Base-by-base conservation (phyloP, 2,797 vertebrate genomes). In the Tenualosa thibaudeaui region DNA sequence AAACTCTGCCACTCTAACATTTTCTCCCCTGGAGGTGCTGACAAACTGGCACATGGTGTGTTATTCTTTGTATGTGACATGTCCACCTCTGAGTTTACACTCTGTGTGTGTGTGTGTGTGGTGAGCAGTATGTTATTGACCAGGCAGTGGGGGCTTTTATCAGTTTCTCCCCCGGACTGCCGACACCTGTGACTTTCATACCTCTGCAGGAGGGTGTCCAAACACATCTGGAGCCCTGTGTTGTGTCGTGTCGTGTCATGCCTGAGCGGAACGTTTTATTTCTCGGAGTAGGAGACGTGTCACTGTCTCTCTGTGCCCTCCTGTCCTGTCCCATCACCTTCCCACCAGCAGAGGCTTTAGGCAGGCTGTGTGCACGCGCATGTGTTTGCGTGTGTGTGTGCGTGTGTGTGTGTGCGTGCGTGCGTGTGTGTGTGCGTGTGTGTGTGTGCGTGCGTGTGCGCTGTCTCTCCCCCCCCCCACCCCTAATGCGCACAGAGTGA, bases 61-160 rank as follows among this genome's bases (percentile, higher is more conserved):
- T 84, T 81, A 15, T 82, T 87, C 60, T 84, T 60, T 78, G 83
- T 84, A 53, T 65, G 83, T 24, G 10, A 1, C 24, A n/a, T 10
- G 62, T 65, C 62, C 24, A 65, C 9, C 24, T 26, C 24, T 46
- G 46, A 46, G 46, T 4, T 46, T 46, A 46, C 46, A 46, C 7
- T 46, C 46, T 3, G 58, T 51, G 50, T 51, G 50, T 51, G 50
- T 51, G 50, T 53, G 46, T n/a, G 22, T n/a, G 6, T n/a, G 22
- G 5, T 22, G 22, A 8, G 22, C 58, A 15, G 22, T 53, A 22
- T 24, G 49, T 81, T 65, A 65, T 65, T 65, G 62, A 65, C 62
- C 62, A 12, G n/a, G 24, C 62, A 0, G 24, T 2, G 62, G 62
- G 62, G 24, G 62, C 62, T 31, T 65, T 31, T 65, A 65, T 65